Conservation (phyloP, 1,140 invertebrate species). For the Proales similis region DNA sequence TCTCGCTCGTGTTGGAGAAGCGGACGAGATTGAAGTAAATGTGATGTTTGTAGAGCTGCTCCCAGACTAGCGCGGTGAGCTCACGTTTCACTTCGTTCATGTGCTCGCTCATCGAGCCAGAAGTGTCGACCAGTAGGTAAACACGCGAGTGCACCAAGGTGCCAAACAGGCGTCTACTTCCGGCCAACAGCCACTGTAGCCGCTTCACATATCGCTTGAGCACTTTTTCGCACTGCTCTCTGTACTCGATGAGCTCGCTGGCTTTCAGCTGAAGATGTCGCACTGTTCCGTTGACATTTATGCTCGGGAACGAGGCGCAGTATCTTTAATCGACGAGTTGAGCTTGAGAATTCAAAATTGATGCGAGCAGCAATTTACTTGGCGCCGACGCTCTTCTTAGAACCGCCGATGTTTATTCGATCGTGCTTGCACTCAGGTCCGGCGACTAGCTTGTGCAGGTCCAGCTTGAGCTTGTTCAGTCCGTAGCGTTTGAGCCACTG, state of each 20-base stretch:
- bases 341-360: background rate
- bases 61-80: conserved; percentile 50
- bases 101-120: conserved; percentile 51
- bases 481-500: conserved; percentile 51
- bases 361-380: conserved; percentile 44
- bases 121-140: conserved; percentile 51
- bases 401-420: conserved; percentile 45
- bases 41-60: conserved; percentile 48
- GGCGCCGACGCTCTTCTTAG: conserved; percentile 48
- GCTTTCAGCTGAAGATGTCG: conserved; percentile 51
- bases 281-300: conserved; percentile 51
- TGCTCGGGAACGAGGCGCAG: conserved; percentile 51
- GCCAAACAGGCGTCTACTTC: conserved; percentile 51
- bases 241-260: conserved; percentile 51
- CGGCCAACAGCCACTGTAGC: conserved; percentile 52
- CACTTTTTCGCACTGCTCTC: conserved; percentile 46
- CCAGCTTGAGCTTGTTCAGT: conserved; percentile 48
- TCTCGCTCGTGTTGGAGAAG: conserved; percentile 48
- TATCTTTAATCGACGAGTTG: conserved; percentile 40
- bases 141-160: conserved; percentile 48
- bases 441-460: conserved; percentile 49
- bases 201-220: conserved; percentile 48
- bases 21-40: conserved; percentile 52
- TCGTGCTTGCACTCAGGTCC: conserved; percentile 51
- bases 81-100: conserved; percentile 52